Evolutionary conservation across 2,113 vertebrate species (phyloP).

Genomic region (Lota lota): DNA sequence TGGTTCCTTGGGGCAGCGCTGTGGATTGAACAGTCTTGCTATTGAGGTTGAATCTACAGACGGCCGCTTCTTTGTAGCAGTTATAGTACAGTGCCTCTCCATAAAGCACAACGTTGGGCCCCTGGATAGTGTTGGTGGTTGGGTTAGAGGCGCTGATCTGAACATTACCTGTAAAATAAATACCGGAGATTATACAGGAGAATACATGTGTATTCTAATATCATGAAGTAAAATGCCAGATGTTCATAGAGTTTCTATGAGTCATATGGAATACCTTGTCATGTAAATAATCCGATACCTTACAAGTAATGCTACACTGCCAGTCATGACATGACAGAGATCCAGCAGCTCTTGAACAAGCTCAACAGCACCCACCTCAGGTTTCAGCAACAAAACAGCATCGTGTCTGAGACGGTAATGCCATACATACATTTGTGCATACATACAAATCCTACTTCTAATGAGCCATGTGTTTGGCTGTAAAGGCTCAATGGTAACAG

Average conservation of each 20-base stretch:
- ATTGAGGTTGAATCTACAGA: slow-evolving; percentile 71
- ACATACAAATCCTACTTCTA: too few species aligned
- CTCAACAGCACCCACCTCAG: slow-evolving; percentile 45
- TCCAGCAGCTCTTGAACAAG: slow-evolving; percentile 51
- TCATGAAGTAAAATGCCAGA: too few species aligned
- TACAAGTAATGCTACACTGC: too few species aligned
- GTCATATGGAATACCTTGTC: too few species aligned
- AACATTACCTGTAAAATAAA: slow-evolving; percentile 36
- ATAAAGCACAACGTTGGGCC: slow-evolving; percentile 67
- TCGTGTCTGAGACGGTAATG: too few species aligned
- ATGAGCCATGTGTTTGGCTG: too few species aligned
- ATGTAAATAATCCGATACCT: too few species aligned
- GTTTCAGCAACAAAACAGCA: slow-evolving; percentile 24
- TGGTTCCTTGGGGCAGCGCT: slow-evolving; percentile 61
- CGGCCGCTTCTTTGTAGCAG: slow-evolving; percentile 61
- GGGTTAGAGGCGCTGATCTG: slow-evolving; percentile 56
- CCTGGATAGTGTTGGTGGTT: slow-evolving; percentile 73
- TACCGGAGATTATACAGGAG: background rate
- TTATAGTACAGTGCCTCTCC: slow-evolving; percentile 64
- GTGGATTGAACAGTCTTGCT: slow-evolving; percentile 35
- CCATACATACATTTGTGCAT: too few species aligned
- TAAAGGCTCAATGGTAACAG: too few species aligned
- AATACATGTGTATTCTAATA: background rate
- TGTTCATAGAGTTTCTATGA: too few species aligned
- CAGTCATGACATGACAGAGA: slow-evolving; percentile 55